A percentile compares a stretch with the other conserved stretches of the same genome.
phyloP scores from a whole-genome alignment of 1,140 invertebrate genomes.

The Tribolium madens region DNA sequence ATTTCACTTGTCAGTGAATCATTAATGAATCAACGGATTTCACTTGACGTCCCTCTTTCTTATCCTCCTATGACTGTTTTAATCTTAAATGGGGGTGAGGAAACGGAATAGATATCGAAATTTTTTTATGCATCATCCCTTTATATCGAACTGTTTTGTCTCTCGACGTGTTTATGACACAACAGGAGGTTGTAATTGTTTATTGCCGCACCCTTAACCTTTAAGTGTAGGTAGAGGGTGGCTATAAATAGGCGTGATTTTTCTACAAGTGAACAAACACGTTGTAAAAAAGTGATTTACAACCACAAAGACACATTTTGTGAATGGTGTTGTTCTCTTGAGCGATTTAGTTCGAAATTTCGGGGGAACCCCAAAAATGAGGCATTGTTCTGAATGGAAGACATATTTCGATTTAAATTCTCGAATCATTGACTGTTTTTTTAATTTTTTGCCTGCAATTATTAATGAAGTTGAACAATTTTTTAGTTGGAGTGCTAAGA shows the following conservation, averaged over 20 bases:
- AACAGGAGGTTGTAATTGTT: slow-evolving; percentile 2
- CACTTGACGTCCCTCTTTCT: neutral
- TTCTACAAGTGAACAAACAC: slow-evolving; percentile 9
- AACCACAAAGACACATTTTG: no score
- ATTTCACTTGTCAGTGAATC: slow-evolving; percentile 6
- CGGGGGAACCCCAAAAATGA: no score
- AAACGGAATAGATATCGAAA: neutral
- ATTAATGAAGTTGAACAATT: no score
- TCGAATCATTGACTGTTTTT: no score
- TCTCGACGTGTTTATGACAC: neutral
- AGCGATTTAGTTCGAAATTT: no score
- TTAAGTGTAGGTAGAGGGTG: neutral
- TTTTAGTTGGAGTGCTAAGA: no score
- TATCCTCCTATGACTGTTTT: neutral
- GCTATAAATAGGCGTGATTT: neutral
- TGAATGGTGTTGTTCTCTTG: no score
- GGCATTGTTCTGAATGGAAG: no score
- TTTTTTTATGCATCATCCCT: neutral
- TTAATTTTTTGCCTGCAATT: no score
- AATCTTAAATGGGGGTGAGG: neutral
- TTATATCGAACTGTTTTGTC: neutral
- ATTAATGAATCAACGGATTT: slow-evolving; percentile 27
- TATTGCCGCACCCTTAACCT: slow-evolving; percentile 22
- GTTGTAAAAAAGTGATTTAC: slow-evolving; percentile 45
- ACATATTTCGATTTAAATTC: no score